Conservation (phyloP, 2,113 vertebrate species). For the Elanoides forficatus region DNA sequence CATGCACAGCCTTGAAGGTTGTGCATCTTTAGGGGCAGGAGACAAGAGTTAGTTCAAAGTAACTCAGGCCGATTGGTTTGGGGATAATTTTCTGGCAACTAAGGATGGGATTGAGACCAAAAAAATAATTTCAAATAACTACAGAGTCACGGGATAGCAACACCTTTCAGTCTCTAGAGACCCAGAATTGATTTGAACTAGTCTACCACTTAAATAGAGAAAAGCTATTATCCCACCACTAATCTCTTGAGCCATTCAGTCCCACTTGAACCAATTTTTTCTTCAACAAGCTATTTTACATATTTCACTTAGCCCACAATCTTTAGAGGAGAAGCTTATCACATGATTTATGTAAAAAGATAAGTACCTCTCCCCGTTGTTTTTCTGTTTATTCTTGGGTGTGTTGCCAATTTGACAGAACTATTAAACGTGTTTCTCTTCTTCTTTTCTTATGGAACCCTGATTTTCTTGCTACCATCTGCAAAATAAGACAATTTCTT, state of each 20-base stretch:
- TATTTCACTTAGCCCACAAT: background rate
- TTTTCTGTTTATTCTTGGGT: conserved; percentile 5
- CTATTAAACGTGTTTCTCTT: background rate
- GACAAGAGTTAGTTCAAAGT: background rate
- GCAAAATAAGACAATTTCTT: background rate
- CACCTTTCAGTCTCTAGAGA: conserved; percentile 29
- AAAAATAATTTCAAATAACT: conserved; percentile 31
- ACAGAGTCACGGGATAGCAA: background rate
- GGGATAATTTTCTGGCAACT: conserved; percentile 15
- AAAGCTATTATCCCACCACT: conserved; percentile 55
- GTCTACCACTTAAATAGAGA: conserved; percentile 37
- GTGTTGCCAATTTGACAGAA: background rate
- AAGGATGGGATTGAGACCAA: conserved; percentile 4
- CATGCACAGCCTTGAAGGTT: background rate
- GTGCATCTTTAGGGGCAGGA: background rate
- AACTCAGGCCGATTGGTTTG: background rate
- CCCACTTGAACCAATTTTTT: conserved; percentile 35
- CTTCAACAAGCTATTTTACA: conserved; percentile 51
- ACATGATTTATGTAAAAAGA: background rate
- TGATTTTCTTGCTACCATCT: background rate
- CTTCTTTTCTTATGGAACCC: background rate
- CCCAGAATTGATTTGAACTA: conserved; percentile 50
- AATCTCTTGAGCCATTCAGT: conserved; percentile 44
- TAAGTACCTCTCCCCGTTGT: background rate
- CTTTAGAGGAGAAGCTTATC: background rate